Conservation (phyloP, 2,888 invertebrate species). For the Chalcis sispes region DNA sequence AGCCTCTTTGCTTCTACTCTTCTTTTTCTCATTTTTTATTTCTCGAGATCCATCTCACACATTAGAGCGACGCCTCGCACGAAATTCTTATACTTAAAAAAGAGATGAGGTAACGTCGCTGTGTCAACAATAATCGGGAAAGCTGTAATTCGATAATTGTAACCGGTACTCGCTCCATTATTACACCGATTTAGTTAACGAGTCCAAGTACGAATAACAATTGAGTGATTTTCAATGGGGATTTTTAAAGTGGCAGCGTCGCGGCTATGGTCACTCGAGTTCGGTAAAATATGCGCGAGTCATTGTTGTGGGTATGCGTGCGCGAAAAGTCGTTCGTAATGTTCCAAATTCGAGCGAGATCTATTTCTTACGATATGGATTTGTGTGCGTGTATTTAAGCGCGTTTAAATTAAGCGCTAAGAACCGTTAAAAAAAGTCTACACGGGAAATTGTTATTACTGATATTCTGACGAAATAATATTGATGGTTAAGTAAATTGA, state of each 20-base stretch:
- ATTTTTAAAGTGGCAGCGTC: neutral
- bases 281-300: conserved; percentile 25
- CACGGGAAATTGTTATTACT: conserved; percentile 14
- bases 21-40: conserved; percentile 14
- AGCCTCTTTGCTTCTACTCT: neutral
- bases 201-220: conserved; percentile 14
- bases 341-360: conserved; percentile 23
- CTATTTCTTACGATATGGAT: conserved; percentile 1
- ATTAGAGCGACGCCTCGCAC: conserved; percentile 4
- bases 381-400: conserved; percentile 3
- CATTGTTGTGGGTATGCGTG: too few species aligned
- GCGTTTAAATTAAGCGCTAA: conserved; percentile 11
- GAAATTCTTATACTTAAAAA: neutral
- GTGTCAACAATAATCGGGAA: neutral
- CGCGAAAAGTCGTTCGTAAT: conserved; percentile 29
- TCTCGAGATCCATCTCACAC: neutral
- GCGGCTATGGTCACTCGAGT: neutral
- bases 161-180: neutral
- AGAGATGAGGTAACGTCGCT: neutral
- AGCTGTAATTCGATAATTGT: conserved; percentile 20
- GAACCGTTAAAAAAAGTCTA: conserved; percentile 45
- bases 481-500: conserved; percentile 45
- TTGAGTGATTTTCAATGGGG: conserved; percentile 9
- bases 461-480: neutral
- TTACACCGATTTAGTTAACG: conserved; percentile 46